phyloP scores from a whole-genome alignment of 2,888 invertebrate species.

The Blera fallax region DNA sequence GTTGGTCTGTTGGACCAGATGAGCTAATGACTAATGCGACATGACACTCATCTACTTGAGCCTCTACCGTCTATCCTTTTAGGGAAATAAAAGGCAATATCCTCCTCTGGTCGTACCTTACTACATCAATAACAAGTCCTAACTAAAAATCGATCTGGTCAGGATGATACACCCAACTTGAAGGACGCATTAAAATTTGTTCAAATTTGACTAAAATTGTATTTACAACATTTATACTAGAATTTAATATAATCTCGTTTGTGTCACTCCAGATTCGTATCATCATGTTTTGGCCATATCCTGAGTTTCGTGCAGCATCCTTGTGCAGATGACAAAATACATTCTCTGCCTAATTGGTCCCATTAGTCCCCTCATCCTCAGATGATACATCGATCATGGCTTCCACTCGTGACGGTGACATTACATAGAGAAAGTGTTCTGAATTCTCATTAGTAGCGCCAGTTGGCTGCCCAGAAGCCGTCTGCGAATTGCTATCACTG shows the following conservation, averaged over 20 bases:
- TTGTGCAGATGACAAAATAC: background rate
- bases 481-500: slow-evolving; percentile 47
- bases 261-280: slow-evolving; percentile 26
- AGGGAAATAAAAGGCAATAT: too few relatives aligned
- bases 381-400: slow-evolving; percentile 81
- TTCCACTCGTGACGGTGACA: slow-evolving; percentile 81
- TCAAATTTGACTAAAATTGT: slow-evolving; percentile 60
- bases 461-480: slow-evolving; percentile 5
- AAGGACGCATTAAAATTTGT: background rate
- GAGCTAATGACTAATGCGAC: too few relatives aligned
- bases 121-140: too few relatives aligned
- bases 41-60: too few relatives aligned
- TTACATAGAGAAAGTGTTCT: slow-evolving; percentile 81
- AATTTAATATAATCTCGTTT: slow-evolving; percentile 17
- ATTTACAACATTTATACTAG: slow-evolving; percentile 65
- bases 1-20: too few relatives aligned
- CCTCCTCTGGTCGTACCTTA: too few relatives aligned
- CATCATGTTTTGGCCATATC: slow-evolving; percentile 33
- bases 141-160: too few relatives aligned
- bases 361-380: slow-evolving; percentile 78
- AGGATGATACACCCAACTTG: background rate
- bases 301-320: slow-evolving; percentile 48
- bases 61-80: too few relatives aligned
- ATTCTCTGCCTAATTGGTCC: slow-evolving; percentile 25
- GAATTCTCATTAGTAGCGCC: slow-evolving; percentile 76